phyloP scores from a whole-genome alignment of 2,888 invertebrate species.

The Parnassius mnemosyne region DNA sequence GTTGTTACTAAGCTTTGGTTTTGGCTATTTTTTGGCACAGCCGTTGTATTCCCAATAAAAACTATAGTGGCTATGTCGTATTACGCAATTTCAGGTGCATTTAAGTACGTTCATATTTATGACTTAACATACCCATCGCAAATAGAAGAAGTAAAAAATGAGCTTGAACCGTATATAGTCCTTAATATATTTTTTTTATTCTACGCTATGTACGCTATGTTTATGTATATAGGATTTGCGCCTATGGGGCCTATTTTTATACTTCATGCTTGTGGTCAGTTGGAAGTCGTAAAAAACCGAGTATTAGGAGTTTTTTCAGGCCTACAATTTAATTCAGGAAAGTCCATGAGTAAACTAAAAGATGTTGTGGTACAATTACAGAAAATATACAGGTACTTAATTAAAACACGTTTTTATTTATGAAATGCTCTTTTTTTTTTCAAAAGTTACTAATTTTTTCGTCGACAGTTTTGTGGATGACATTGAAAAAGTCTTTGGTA shows the following conservation, averaged over 20 bases:
- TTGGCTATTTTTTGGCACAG: background rate
- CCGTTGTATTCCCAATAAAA: constrained; percentile 33
- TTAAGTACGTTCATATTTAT: constrained; percentile 37
- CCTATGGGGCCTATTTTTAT: constrained; percentile 53
- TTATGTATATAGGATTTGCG: constrained; percentile 42
- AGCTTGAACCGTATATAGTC: constrained; percentile 28
- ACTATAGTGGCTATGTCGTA: constrained; percentile 35
- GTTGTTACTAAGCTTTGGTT: constrained; percentile 44
- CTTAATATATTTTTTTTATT: constrained; percentile 26
- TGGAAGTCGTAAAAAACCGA: constrained; percentile 43
- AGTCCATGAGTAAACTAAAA: constrained; percentile 36
- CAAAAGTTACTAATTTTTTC: constrained; percentile 2
- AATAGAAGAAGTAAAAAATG: constrained; percentile 39
- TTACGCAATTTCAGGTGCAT: constrained; percentile 34
- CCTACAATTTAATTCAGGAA: constrained; percentile 27
- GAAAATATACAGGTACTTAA: constrained; percentile 34
- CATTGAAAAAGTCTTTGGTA: constrained; percentile 34
- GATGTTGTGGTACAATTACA: constrained; percentile 39
- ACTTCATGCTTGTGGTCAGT: constrained; percentile 52
- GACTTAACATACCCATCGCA: constrained; percentile 39
- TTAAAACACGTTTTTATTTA: constrained; percentile 17
- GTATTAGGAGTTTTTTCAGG: constrained; percentile 39
- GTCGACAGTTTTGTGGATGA: constrained; percentile 41
- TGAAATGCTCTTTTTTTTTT: background rate
- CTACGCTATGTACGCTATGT: constrained; percentile 33